Evolutionary conservation across 1,140 invertebrate genomes (phyloP).

Genomic region (Chlorops oryzae): DNA sequence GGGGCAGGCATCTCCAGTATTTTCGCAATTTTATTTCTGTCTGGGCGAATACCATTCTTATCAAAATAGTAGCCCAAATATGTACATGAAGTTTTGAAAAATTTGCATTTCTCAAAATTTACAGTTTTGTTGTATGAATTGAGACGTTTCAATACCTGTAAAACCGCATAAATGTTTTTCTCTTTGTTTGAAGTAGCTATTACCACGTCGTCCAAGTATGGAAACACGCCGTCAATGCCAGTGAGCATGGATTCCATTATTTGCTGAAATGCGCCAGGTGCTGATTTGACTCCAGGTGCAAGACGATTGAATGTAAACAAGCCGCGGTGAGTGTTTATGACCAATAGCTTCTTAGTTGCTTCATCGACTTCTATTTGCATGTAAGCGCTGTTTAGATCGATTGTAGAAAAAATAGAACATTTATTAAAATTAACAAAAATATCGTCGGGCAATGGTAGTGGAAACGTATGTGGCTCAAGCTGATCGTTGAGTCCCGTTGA

Average conservation of each 20-base stretch:
- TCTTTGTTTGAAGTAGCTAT: no score
- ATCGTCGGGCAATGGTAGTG: constrained; percentile 11
- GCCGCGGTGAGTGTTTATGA: constrained; percentile 7
- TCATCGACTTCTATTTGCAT: background rate
- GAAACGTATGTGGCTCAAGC: constrained; percentile 9
- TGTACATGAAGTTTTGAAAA: constrained; percentile 1
- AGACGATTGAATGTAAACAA: constrained; percentile 5
- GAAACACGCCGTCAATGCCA: no score
- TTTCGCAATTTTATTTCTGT: constrained; percentile 38
- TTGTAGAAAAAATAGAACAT: background rate
- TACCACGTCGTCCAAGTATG: no score
- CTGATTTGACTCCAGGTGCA: constrained; percentile 5
- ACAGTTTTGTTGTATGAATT: no score
- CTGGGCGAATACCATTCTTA: constrained; percentile 32
- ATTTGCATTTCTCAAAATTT: no score
- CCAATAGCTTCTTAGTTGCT: constrained; percentile 4
- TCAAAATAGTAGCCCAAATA: constrained; percentile 44
- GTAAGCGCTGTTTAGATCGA: constrained; percentile 1
- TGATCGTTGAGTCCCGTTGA: constrained; percentile 3
- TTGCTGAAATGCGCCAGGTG: background rate
- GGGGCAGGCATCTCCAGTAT: constrained; percentile 43
- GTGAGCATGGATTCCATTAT: no score
- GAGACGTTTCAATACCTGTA: no score
- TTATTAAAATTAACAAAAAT: constrained; percentile 10
- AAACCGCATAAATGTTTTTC: no score